Conservation (phyloP, 2,113 vertebrate species). For the Paramisgurnus dabryanus region DNA sequence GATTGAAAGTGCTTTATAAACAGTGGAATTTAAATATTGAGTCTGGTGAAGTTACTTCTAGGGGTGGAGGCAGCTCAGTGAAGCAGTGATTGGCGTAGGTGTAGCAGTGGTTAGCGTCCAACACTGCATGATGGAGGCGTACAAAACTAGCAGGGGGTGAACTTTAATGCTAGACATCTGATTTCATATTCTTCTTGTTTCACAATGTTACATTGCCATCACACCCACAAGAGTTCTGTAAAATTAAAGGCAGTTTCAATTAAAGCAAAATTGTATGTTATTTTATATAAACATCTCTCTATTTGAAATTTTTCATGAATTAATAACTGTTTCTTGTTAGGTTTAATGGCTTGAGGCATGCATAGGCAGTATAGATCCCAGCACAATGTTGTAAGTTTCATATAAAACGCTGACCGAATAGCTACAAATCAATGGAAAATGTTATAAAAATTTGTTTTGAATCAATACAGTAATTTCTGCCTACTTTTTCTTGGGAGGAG, state of each 20-base stretch:
- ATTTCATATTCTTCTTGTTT: constrained; percentile 13
- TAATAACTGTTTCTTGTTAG: too few species aligned
- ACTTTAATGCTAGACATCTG: constrained; percentile 31
- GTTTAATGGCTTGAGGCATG: too few species aligned
- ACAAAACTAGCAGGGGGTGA: constrained; percentile 41
- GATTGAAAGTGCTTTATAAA: constrained; percentile 4
- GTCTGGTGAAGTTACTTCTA: constrained; percentile 34
- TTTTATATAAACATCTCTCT: background rate
- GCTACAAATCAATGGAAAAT: background rate
- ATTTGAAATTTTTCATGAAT: background rate
- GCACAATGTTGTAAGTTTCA: too few species aligned
- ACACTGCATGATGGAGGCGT: constrained; percentile 29
- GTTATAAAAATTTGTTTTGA: background rate
- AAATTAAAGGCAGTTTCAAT: background rate
- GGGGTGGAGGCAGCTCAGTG: background rate
- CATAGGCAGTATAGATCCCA: too few species aligned
- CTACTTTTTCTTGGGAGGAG: background rate
- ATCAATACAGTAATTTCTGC: background rate
- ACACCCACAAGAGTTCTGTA: background rate
- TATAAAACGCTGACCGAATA: background rate
- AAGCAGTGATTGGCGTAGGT: constrained; percentile 17
- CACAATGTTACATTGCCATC: background rate
- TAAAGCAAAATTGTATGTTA: too few species aligned
- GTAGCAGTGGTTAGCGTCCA: constrained; percentile 32
- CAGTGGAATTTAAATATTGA: constrained; percentile 2